Conservation (phyloP, 2,888 invertebrate species). For the Danaus chrysippus region DNA sequence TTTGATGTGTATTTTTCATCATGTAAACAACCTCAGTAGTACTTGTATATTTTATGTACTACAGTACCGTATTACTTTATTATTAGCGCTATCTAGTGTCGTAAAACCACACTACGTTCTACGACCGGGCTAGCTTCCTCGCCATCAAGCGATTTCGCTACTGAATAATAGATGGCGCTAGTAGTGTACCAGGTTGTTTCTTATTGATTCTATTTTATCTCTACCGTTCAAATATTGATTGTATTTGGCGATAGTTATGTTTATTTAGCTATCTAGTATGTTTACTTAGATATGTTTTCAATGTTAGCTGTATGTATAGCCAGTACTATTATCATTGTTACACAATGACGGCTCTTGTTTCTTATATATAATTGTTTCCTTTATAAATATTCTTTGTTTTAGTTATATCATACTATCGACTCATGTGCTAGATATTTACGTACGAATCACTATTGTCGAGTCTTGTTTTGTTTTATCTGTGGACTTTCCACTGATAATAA, state of each 20-base stretch:
- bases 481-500: too few relatives aligned
- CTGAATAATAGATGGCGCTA: slow-evolving; percentile 59
- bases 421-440: too few relatives aligned
- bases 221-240: slow-evolving; percentile 52
- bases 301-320: slow-evolving; percentile 17
- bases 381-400: too few relatives aligned
- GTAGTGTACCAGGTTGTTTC: slow-evolving; percentile 22
- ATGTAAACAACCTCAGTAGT: too few relatives aligned
- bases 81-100: slow-evolving; percentile 5
- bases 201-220: slow-evolving; percentile 50
- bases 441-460: too few relatives aligned
- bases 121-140: slow-evolving; percentile 13
- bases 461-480: too few relatives aligned
- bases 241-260: slow-evolving; percentile 54
- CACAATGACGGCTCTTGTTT: slow-evolving; percentile 10
- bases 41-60: too few relatives aligned
- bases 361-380: too few relatives aligned
- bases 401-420: too few relatives aligned
- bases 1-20: too few relatives aligned
- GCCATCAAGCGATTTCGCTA: slow-evolving; percentile 43
- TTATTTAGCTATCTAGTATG: slow-evolving; percentile 49
- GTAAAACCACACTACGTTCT: slow-evolving; percentile 14
- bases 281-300: slow-evolving; percentile 27
- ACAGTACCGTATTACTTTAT: too few relatives aligned
- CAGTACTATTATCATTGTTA: slow-evolving; percentile 8